A percentile compares a stretch with the other conserved stretches of the same genome.
Evolutionary conservation across 2,113 vertebrate species (phyloP).

Genomic region (Larimichthys polyactis): DNA sequence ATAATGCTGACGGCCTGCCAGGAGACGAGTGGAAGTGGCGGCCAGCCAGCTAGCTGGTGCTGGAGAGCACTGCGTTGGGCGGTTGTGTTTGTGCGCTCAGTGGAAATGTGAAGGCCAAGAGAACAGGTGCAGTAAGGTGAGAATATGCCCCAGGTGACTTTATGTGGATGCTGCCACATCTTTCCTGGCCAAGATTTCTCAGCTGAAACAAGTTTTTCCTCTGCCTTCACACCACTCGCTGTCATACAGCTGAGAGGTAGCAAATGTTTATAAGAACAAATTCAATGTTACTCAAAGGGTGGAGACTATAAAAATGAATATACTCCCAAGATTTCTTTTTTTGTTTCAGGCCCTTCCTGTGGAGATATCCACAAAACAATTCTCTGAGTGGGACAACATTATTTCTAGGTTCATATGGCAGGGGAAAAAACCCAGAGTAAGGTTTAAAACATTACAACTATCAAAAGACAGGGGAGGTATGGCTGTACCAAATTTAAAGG

Average conservation of each 20-base stretch:
- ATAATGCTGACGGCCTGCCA: slow-evolving; percentile 61
- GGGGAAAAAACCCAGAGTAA: too few relatives aligned
- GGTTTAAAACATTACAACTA: too few relatives aligned
- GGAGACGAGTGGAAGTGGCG: slow-evolving; percentile 49
- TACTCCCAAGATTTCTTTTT: too few relatives aligned
- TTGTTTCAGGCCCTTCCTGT: too few relatives aligned
- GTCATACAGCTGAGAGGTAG: slow-evolving; percentile 53
- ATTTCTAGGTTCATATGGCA: too few relatives aligned
- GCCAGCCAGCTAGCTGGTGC: slow-evolving; percentile 33
- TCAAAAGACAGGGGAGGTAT: too few relatives aligned
- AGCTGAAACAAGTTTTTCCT: slow-evolving; percentile 57
- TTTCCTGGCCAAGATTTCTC: slow-evolving; percentile 53
- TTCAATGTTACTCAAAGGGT: too few relatives aligned
- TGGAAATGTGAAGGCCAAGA: slow-evolving; percentile 67
- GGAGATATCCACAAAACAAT: too few relatives aligned
- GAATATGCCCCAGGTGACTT: slow-evolving; percentile 67
- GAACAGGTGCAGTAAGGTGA: slow-evolving; percentile 73
- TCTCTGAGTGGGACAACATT: too few relatives aligned
- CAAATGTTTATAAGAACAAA: slow-evolving; percentile 56
- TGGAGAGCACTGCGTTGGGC: slow-evolving; percentile 17
- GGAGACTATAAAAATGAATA: too few relatives aligned
- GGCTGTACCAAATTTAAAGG: too few relatives aligned
- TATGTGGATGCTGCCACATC: slow-evolving; percentile 35
- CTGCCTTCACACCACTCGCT: slow-evolving; percentile 23
- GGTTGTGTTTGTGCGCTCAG: slow-evolving; percentile 50